A percentile compares a stretch with the other conserved stretches of the same genome.
Evolutionary conservation across 2,888 invertebrate species (phyloP).

Genomic region (Silvanus unidentatus): DNA sequence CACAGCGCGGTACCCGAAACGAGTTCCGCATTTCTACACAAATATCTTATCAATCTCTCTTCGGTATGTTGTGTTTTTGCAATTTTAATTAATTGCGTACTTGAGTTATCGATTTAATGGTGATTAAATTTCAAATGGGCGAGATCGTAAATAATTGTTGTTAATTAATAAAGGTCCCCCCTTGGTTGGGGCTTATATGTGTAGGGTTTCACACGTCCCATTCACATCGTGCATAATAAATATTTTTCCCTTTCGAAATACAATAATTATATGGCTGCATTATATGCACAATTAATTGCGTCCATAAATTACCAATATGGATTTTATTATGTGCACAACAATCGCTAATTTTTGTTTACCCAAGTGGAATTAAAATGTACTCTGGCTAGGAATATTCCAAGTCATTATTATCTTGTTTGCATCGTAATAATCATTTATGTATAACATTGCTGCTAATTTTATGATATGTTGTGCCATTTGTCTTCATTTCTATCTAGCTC

Average conservation of each 20-base stretch:
- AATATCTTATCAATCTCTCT: conserved; percentile 23
- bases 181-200: neutral
- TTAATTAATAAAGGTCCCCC: neutral
- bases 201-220: neutral
- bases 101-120: conserved; percentile 18
- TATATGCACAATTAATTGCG: neutral
- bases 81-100: conserved; percentile 23
- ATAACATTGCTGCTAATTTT: no score
- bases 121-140: conserved; percentile 14
- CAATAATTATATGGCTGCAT: conserved; percentile 4
- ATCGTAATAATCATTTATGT: no score
- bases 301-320: no score
- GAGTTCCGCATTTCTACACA: conserved; percentile 30
- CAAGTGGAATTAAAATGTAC: no score
- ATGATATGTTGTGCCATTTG: no score
- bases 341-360: no score
- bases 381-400: no score
- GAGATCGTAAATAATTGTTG: conserved; percentile 13
- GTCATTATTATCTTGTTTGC: no score
- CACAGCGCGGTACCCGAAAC: conserved; percentile 14
- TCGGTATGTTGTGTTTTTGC: conserved; percentile 18
- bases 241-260: conserved; percentile 3
- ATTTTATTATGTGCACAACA: no score
- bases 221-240: conserved; percentile 3
- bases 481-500: no score